Evolutionary conservation across 2,113 vertebrate species (phyloP).

Genomic region (Gavia stellata): DNA sequence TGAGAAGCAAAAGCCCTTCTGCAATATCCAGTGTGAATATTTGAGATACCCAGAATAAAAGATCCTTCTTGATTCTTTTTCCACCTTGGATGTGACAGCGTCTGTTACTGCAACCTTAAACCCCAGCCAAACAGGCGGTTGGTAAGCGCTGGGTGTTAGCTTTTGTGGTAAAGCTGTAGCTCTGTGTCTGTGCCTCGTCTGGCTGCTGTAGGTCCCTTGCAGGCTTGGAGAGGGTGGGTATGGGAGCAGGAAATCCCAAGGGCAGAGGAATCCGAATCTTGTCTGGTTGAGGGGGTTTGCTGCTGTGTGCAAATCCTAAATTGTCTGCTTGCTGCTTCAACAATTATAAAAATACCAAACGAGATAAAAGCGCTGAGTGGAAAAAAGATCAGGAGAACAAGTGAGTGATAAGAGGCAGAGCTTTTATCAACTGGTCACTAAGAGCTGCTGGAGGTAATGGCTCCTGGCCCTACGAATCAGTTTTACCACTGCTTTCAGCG

Average conservation of each 20-base stretch:
- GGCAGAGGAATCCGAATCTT: background rate
- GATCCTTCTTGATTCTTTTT: background rate
- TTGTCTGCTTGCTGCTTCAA: background rate
- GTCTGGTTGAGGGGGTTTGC: background rate
- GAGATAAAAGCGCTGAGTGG: background rate
- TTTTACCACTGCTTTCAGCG: background rate
- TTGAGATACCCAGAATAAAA: background rate
- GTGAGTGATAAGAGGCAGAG: background rate
- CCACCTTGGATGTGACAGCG: background rate
- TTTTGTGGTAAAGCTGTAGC: background rate
- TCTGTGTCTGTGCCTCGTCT: background rate
- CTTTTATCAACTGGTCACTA: background rate
- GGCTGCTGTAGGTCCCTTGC: background rate
- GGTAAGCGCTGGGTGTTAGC: background rate
- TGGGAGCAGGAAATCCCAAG: background rate
- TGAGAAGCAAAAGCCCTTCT: background rate
- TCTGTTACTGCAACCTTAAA: background rate
- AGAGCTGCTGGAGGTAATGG: background rate
- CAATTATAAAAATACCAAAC: background rate
- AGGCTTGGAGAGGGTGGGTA: background rate
- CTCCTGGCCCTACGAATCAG: background rate
- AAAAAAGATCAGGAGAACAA: background rate
- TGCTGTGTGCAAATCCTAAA: background rate
- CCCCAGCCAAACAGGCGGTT: background rate
- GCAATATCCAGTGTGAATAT: background rate